These are phyloP conservation scores for Enteromius mattozi DNA, from an alignment of 2,797 vertebrate species.

Conservation along the genomic window DNA sequence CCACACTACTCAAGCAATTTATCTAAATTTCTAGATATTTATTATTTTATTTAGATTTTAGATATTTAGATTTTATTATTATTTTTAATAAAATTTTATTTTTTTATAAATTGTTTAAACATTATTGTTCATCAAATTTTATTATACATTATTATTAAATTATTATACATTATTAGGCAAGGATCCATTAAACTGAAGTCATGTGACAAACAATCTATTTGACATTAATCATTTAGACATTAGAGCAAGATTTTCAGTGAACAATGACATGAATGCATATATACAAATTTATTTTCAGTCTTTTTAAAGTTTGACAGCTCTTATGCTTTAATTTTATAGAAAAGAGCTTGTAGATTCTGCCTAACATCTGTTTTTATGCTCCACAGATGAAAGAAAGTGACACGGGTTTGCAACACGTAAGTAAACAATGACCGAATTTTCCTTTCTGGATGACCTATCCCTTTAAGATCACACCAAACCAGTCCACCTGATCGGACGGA, in stretches of 20 bases:
- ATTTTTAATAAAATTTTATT: too few relatives aligned
- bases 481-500: conserved; percentile 15
- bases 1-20: too few relatives aligned
- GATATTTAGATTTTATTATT: too few relatives aligned
- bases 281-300: not conserved
- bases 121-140: too few relatives aligned
- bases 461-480: conserved; percentile 16
- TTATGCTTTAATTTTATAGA: not conserved
- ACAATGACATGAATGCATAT: not conserved
- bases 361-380: not conserved
- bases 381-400: not conserved
- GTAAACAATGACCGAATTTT: not conserved
- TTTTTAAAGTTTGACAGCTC: not conserved
- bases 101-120: too few relatives aligned
- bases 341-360: not conserved
- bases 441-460: not conserved
- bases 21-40: too few relatives aligned
- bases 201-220: not conserved
- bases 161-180: not conserved
- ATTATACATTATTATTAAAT: too few relatives aligned
- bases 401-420: not conserved
- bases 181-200: not conserved
- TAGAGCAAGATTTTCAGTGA: not conserved
- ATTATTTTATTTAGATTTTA: too few relatives aligned
- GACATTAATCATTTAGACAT: not conserved